Evolutionary conservation across 2,888 invertebrate species (phyloP), one percentile per base, ranked within the genome.

Genomic region (Macropis europaea): DNA sequence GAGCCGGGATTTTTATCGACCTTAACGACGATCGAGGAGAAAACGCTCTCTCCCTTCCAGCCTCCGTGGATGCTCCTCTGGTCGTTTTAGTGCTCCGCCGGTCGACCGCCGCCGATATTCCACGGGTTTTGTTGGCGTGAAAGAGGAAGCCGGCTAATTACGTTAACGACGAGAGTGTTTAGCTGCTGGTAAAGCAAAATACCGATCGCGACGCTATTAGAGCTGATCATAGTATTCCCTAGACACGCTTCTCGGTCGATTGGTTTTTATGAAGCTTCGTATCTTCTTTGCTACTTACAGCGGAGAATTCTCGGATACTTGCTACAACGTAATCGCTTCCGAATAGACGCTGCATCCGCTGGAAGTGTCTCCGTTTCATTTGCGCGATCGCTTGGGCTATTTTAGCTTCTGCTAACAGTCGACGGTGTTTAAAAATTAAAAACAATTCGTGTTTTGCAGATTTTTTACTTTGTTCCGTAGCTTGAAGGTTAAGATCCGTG

Each of bases 1-100:
- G 72, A 72, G 68, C n/a, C 63, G 59, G 61, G 79, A 73, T 79
- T 82, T 79, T 81, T 77, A 79, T 79, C 79, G 69, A 64, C 63
- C 73, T 72, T 77, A 75, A 79, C 77, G 77, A 82, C 48, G 61
- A 47, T 48, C 54, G 30, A 19, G 26, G 36, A 48, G 19, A 47
- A 17, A 54, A 30, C 19, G 53, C 15, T 28, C n/a, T n/a, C n/a
- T n/a, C n/a, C n/a, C n/a, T n/a, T 43, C 19, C 38, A n/a, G 26
- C 34, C 53, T 15, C 30, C 28, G 15, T 30, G 50, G 34, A 36
- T 45, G 43, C 57, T 40, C 28, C 19, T 50, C 30, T 22, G 26
- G 9, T 67, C 56, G 47, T 32, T 74, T 54, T n/a, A 59, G 47
- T 43, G 52, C 52, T 48, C 59, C 54, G 30, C 34, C 38, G n/a